Base-by-base conservation (phyloP, 2,888 invertebrate genomes). In the Drosophila histrio region DNA sequence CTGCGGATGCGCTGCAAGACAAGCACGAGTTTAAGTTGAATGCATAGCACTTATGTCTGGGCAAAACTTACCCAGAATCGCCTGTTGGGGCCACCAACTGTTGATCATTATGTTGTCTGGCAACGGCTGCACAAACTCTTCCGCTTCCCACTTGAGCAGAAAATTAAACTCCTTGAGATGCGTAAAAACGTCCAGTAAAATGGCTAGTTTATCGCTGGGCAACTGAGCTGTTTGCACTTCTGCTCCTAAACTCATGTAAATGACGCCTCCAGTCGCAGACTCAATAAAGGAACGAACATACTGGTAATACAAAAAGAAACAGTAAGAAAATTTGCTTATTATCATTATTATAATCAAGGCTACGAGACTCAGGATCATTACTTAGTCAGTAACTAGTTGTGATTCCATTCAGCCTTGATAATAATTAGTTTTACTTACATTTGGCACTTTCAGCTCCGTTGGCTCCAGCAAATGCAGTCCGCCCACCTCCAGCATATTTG, bases 121-220 rank as follows among this genome's bases (percentile, higher is more conserved):
- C 73, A 91, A 81, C 21, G 59, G 49, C 2, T 65, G 47, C 5
- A 89, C 81, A 28, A 92, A 76, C 24, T 88, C 73, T 1, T 90
- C 90, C 1, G 89, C 89, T 66, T 94, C 94, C 91, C 92, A 93
- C 84, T 94, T 94, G 84, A 93, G 90, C 7, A 94, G 77, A 21
- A 94, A 91, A 39, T 89, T 75, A 38, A 90, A 86, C 17, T 89
- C 89, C 22, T 85, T 87, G 6, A 92, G 71, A 44, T 91, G 85
- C 17, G 85, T 72, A 32, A 91, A 84, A 0, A 84, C 87, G 65
- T 91, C 90, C 2, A 91, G 52, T 8, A 91, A 64, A 3, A 79
- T 62, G 28, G 90, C 78, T 3, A 91, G 60, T 62, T 90, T 91
- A n/a, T 91, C 90, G n/a, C 75, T 79, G 2, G 91, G 89, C 65